phyloP scores from a whole-genome alignment of 2,888 invertebrate species.

The Drosophila nigritarsus region DNA sequence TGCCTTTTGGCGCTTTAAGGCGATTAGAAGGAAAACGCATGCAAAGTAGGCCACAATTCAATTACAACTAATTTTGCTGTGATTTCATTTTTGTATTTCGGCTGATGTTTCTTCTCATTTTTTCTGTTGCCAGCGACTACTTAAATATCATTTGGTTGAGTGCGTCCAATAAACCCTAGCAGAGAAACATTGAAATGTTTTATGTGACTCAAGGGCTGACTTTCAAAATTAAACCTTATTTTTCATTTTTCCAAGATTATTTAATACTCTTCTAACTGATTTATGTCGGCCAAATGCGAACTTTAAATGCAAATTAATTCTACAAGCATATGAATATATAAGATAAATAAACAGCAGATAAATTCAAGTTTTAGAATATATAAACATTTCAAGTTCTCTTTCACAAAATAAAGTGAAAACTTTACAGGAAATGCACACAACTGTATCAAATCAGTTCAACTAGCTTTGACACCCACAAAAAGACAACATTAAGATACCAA shows the following conservation, averaged over 20 bases:
- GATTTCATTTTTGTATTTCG: constrained; percentile 61
- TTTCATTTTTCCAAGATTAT: background rate
- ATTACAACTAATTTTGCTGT: constrained; percentile 76
- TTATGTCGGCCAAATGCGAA: background rate
- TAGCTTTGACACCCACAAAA: constrained; percentile 1
- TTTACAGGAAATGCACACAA: background rate
- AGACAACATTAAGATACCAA: background rate
- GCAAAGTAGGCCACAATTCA: constrained; percentile 63
- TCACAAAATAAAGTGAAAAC: background rate
- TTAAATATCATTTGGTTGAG: background rate
- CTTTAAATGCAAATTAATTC: no score
- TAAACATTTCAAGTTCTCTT: background rate
- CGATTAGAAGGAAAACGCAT: constrained; percentile 57
- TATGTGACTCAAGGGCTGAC: background rate
- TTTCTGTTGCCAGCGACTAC: constrained; percentile 12
- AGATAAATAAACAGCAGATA: background rate
- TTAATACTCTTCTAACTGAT: background rate
- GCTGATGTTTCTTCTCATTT: constrained; percentile 23
- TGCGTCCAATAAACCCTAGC: background rate
- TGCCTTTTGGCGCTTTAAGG: constrained; percentile 51
- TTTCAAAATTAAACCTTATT: background rate
- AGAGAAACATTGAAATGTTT: background rate
- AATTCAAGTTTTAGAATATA: background rate
- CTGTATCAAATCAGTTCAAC: constrained; percentile 6
- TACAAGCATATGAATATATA: no score